Percentiles rank a stretch among this genome's conserved stretches.
phyloP scores from a whole-genome alignment of 2,888 invertebrate genomes.

The Mantis religiosa region DNA sequence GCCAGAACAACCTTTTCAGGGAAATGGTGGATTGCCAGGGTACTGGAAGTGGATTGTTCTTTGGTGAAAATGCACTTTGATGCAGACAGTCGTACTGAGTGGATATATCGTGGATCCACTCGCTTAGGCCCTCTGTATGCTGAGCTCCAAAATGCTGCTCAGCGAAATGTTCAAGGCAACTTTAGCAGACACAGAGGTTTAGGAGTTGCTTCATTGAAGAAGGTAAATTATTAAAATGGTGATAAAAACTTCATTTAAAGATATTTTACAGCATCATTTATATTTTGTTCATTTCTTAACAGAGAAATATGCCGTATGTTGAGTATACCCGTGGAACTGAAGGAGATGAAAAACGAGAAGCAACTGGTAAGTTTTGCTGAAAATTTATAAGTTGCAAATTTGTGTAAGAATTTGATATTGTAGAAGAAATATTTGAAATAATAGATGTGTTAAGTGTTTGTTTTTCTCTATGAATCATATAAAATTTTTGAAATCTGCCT shows the following conservation, averaged over 20 bases:
- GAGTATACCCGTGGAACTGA: constrained; percentile 67
- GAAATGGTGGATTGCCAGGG: constrained; percentile 73
- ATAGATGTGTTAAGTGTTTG: too few relatives aligned
- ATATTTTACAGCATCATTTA: background rate
- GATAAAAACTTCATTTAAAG: background rate
- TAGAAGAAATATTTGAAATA: too few relatives aligned
- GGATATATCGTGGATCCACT: constrained; percentile 93
- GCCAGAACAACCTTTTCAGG: constrained; percentile 44
- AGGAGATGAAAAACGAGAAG: constrained; percentile 17
- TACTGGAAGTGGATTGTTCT: constrained; percentile 82
- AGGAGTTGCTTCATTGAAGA: constrained; percentile 31
- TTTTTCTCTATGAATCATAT: too few relatives aligned
- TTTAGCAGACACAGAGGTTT: constrained; percentile 30
- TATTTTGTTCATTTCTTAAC: constrained; percentile 34
- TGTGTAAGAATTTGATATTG: background rate
- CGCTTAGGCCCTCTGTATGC: constrained; percentile 58
- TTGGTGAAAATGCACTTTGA: constrained; percentile 82
- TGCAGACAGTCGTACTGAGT: constrained; percentile 72
- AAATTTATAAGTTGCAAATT: background rate
- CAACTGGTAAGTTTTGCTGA: background rate
- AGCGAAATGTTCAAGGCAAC: constrained; percentile 37
- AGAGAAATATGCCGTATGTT: constrained; percentile 66
- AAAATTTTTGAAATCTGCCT: too few relatives aligned
- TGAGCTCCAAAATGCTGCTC: constrained; percentile 42
- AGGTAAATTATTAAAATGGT: constrained; percentile 18